These are phyloP conservation scores for Schlechtendalia chinensis DNA, from an alignment of 1,140 invertebrate species.

Conservation along the genomic window DNA sequence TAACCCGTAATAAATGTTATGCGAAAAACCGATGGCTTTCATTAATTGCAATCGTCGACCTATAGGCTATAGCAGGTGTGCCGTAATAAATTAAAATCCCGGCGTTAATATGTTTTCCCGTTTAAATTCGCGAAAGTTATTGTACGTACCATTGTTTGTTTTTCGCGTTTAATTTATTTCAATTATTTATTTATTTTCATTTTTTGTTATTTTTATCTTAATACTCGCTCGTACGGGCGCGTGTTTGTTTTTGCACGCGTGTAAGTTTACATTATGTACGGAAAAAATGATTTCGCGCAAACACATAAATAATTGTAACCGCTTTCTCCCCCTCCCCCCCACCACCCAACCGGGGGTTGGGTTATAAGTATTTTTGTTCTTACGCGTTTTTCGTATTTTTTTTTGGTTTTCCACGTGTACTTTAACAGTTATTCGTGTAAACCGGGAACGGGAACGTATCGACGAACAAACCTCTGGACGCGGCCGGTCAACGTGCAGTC, in stretches of 20 bases:
- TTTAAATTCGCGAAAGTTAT: background rate
- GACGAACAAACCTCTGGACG: too few species aligned
- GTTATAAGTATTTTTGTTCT: too few species aligned
- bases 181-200: background rate
- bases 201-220: background rate
- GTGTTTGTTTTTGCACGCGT: slow-evolving; percentile 12
- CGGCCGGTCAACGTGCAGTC: too few species aligned
- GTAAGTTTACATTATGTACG: slow-evolving; percentile 14
- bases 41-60: background rate
- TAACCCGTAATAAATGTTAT: slow-evolving; percentile 6
- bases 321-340: too few species aligned
- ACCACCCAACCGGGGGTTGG: too few species aligned
- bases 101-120: background rate
- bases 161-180: background rate
- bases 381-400: too few species aligned
- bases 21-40: background rate
- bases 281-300: slow-evolving; percentile 8
- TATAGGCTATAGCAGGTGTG: too few species aligned
- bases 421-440: too few species aligned
- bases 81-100: background rate
- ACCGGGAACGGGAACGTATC: too few species aligned
- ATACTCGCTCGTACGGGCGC: background rate
- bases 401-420: too few species aligned
- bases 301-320: background rate
- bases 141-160: background rate